phyloP scores from a whole-genome alignment of 2,888 invertebrate species.

The Pogonocherus hispidulus region DNA sequence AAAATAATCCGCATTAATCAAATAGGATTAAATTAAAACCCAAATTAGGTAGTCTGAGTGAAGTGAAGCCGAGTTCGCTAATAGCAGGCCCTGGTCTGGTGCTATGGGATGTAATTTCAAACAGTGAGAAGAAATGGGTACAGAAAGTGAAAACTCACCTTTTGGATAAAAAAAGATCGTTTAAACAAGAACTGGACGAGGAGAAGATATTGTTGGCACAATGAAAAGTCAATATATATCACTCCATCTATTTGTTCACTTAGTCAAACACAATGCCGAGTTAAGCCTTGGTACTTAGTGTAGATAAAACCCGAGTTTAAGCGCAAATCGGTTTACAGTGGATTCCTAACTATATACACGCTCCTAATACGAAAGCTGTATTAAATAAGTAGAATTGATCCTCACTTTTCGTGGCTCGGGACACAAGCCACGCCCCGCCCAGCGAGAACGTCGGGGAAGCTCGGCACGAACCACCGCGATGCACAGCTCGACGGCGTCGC shows the following conservation, averaged over 20 bases:
- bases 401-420: slow-evolving; percentile 69
- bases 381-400: slow-evolving; percentile 71
- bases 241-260: slow-evolving; percentile 70
- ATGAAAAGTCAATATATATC: slow-evolving; percentile 68
- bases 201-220: slow-evolving; percentile 53
- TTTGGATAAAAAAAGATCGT: slow-evolving; percentile 49
- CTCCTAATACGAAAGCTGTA: slow-evolving; percentile 70
- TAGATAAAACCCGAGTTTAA: slow-evolving; percentile 70
- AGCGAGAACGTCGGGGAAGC: slow-evolving; percentile 53
- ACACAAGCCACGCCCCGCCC: slow-evolving; percentile 62
- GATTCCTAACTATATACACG: slow-evolving; percentile 71
- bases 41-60: slow-evolving; percentile 33
- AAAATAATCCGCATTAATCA: slow-evolving; percentile 57
- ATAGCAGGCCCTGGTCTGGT: neutral
- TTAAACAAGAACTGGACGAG: slow-evolving; percentile 52
- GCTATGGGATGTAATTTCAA: neutral
- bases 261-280: slow-evolving; percentile 70
- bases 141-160: slow-evolving; percentile 55
- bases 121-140: slow-evolving; percentile 19
- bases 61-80: slow-evolving; percentile 10
- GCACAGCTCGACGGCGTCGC: slow-evolving; percentile 49
- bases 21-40: slow-evolving; percentile 54
- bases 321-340: slow-evolving; percentile 71
- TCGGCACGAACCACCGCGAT: slow-evolving; percentile 54
- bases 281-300: slow-evolving; percentile 70